phyloP scores from a whole-genome alignment of 1,140 invertebrate genomes.

The Drosophila nikananu region DNA sequence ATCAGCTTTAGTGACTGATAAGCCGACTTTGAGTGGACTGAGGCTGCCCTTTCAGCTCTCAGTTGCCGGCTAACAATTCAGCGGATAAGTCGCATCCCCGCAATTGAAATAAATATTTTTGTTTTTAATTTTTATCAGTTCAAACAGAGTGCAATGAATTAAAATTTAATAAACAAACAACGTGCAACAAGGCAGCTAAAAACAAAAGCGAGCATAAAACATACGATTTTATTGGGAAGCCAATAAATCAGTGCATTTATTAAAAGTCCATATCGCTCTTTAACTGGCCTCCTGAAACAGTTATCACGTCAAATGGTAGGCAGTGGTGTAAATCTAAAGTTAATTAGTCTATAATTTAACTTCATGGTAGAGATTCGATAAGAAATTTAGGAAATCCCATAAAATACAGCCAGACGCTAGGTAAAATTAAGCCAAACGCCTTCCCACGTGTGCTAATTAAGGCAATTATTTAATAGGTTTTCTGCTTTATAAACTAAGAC shows the following conservation, averaged over 20 bases:
- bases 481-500: not conserved
- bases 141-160: slow-evolving; percentile 9
- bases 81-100: slow-evolving; percentile 15
- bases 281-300: not conserved
- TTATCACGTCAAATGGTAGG: slow-evolving; percentile 12
- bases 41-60: not conserved
- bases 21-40: slow-evolving; percentile 6
- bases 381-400: slow-evolving; percentile 1
- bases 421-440: not conserved
- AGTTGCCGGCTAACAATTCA: slow-evolving; percentile 5
- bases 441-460: slow-evolving; percentile 7
- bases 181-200: not conserved
- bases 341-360: slow-evolving; percentile 34
- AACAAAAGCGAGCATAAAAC: not conserved
- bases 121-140: not conserved
- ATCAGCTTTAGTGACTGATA: slow-evolving; percentile 32
- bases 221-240: not conserved
- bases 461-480: not conserved
- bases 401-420: not conserved
- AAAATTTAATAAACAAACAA: slow-evolving; percentile 9
- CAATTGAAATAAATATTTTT: not conserved
- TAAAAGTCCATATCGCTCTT: not conserved
- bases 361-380: slow-evolving; percentile 17
- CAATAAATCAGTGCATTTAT: slow-evolving; percentile 9
- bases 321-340: slow-evolving; percentile 29